Conservation (phyloP, 1,140 invertebrate genomes). For the Hypsibius dujardini region DNA sequence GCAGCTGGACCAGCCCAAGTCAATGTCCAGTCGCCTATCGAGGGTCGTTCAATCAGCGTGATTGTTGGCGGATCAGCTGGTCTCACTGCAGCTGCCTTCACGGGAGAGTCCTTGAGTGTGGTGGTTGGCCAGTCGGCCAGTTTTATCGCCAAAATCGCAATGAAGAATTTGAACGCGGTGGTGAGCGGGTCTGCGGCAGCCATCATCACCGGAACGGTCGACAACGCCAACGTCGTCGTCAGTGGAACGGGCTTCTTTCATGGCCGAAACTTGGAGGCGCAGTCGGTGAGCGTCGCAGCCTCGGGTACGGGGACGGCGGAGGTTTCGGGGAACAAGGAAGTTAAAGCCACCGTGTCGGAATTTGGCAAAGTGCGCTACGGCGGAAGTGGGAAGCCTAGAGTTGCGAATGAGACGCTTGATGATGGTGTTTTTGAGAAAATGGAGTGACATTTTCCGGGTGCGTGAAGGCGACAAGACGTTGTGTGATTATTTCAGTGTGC, state of each 20-base stretch:
- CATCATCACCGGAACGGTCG: neutral
- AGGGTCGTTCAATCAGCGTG: neutral
- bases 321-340: neutral
- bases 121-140: neutral
- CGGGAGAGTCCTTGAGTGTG: neutral
- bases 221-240: slow-evolving; percentile 10
- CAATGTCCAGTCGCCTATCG: neutral
- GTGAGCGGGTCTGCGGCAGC: neutral
- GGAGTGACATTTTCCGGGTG: too few relatives aligned
- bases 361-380: neutral
- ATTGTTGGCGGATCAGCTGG: neutral
- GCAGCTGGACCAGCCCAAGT: neutral
- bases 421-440: neutral
- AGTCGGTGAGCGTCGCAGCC: neutral
- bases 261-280: neutral
- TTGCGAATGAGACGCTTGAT: neutral
- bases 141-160: neutral
- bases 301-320: neutral
- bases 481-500: too few relatives aligned
- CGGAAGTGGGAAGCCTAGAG: neutral
- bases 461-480: too few relatives aligned
- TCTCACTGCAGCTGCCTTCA: neutral
- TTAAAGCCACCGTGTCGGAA: neutral
- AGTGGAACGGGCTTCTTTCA: slow-evolving; percentile 2
- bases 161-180: slow-evolving; percentile 5